Base-by-base conservation (phyloP, 2,797 vertebrate genomes). In the Pipistrellus pygmaeus region DNA sequence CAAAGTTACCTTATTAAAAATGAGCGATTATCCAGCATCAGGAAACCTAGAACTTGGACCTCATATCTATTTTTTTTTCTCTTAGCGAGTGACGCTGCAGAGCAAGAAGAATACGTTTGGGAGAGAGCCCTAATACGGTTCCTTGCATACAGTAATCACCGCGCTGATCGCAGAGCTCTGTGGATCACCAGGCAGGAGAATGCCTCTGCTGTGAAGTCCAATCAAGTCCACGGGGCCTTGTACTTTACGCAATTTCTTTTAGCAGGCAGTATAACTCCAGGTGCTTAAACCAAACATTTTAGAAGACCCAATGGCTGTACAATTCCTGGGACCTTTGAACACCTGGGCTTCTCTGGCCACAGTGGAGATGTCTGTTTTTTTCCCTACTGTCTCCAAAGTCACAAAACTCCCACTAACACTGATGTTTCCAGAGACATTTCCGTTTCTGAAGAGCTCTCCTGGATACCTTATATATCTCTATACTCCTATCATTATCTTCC, bases 391-490 rank as follows among this genome's bases (percentile, higher is more conserved):
- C 38, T 90, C 62, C 35, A 81, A 94, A 87, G 60, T 38, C 17
- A 27, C 83, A 80, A 62, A 68, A 68, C 48, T 90, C 73, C 38
- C 38, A 30, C n/a, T 30, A 85, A 30, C 84, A 94, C 35, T 48
- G 72, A 80, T 62, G 53, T 80, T 53, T n/a, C 57, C 66, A 75
- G 25, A 92, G 72, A 87, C 60, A 23, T 64, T 86, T 44, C 51
- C 73, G 80, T 55, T 94, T 94, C 48, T 75, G 51, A 93, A 90
- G 78, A 88, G 53, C 44, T 90, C 41, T 73, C 75, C 72, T 80
- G 30, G 20, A 30, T n/a, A 90, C 44, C 17, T 55, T 20, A 92
- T 32, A 83, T 20, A 68, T 44, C 46, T 92, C 75, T 46, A 69
- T 17, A 66, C 44, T 51, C 35, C 57, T 66, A 91, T n/a, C 27